These are phyloP conservation scores for Pipistrellus nathusii DNA, from an alignment of 2,797 vertebrate genomes.

Conservation along the genomic window DNA sequence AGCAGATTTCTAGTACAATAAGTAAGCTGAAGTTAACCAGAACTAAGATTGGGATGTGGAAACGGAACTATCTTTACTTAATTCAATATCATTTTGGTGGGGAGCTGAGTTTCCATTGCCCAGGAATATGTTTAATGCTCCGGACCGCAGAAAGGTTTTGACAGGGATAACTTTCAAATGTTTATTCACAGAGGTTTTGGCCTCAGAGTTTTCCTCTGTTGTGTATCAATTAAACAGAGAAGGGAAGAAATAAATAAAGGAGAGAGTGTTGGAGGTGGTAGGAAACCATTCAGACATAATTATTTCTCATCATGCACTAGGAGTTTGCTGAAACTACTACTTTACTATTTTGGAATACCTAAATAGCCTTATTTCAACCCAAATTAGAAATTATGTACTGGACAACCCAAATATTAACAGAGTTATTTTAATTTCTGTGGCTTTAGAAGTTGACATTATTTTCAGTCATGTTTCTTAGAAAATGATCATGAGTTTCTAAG, in stretches of 20 bases:
- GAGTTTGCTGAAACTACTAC: background rate
- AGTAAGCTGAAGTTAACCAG: background rate
- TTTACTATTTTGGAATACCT: background rate
- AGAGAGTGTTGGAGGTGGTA: background rate
- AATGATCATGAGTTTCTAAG: background rate
- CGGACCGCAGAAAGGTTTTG: background rate
- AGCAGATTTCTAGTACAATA: background rate
- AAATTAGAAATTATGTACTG: background rate
- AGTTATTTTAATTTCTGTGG: background rate
- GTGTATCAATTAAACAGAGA: background rate
- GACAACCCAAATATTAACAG: background rate
- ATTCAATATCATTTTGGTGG: constrained; percentile 8
- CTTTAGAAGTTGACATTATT: background rate
- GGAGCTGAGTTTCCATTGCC: background rate
- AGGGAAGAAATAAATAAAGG: background rate
- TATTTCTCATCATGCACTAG: background rate
- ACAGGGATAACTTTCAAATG: background rate
- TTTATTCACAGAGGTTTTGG: constrained; percentile 23
- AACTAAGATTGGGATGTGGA: background rate
- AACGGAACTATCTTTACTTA: constrained; percentile 19
- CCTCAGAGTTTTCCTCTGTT: background rate
- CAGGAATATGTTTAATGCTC: background rate
- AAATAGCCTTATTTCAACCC: background rate
- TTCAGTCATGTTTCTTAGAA: background rate
- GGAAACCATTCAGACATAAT: background rate